Percentiles rank a stretch among this genome's conserved stretches.
These are phyloP conservation scores for Indri indri DNA, from an alignment of 2,113 vertebrate genomes.

Conservation along the genomic window DNA sequence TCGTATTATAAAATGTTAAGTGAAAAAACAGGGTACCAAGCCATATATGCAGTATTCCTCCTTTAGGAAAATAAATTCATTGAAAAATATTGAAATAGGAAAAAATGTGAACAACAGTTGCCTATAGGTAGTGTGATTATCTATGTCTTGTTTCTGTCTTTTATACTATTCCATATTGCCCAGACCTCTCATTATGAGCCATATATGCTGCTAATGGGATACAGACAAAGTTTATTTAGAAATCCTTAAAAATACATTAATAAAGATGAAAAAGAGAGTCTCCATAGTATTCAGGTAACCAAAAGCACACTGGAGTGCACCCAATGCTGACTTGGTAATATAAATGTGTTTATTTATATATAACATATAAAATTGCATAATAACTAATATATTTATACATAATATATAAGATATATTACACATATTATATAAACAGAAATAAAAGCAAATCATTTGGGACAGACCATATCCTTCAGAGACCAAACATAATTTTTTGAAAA, in stretches of 20 bases:
- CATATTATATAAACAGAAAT: not conserved
- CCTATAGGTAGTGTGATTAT: not conserved
- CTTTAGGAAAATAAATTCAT: not conserved
- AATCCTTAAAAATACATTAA: not conserved
- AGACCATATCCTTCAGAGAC: not conserved
- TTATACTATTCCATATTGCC: not conserved
- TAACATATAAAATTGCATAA: not conserved
- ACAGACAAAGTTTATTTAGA: not conserved
- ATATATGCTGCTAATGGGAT: not conserved
- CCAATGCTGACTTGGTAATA: not conserved
- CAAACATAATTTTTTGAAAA: not conserved
- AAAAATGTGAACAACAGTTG: not conserved
- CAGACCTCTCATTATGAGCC: not conserved
- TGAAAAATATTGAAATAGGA: not conserved
- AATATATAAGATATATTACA: not conserved
- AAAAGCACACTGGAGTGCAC: not conserved
- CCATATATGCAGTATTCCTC: not conserved
- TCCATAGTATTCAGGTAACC: not conserved
- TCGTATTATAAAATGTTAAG: not conserved
- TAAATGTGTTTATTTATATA: not conserved
- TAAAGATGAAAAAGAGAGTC: not conserved
- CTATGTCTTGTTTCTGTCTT: not conserved
- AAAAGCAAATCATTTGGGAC: not conserved
- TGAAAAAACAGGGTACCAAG: not conserved
- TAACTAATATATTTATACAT: not conserved